Evolutionary conservation across 2,113 vertebrate genomes (phyloP), one percentile per base, ranked within the genome.

Genomic region (Geothlypis trichas): DNA sequence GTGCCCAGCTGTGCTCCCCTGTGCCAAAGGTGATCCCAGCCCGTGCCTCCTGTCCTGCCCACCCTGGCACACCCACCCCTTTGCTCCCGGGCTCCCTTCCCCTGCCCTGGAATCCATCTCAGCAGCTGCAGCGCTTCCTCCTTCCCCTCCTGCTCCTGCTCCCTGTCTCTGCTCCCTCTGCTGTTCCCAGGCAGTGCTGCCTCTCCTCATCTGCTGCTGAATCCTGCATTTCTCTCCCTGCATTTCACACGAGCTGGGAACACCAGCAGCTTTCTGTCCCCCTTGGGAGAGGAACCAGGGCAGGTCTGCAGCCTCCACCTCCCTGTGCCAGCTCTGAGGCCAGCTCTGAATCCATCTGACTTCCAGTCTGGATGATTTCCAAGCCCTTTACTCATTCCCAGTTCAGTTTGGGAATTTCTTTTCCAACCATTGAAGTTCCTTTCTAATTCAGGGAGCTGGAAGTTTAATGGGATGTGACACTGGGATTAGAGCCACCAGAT

Each of bases 161-260:
- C 20, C 68, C 61, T 14, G 12, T 28, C 84, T 31, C 46, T 77
- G 84, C 93, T 94, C 90, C 92, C 90, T 94, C 90, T 91, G 15
- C 74, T 47, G 93, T 84, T 63, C 57, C 81, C 65, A 2, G 6
- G 35, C 17, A 7, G 35, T 31, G 44, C 84, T 87, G 92, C 24
- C 51, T 79, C 39, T 93, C 63, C 39, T 9, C 33, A 66, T 28
- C 47, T 39, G 20, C 26, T 5, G 23, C 41, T 13, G 14, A 15
- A 20, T 15, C 7, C 28, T 19, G 0, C 11, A 3, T 69, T 41
- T 62, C 5, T 67, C 42, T 73, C 51, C 65, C 18, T 63, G 39
- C n/a, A 0, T 79, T 69, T 54, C 8, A 1, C 24, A 1, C 20
- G 3, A 16, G 4, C 1, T 52, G 51, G 68, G 41, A 52, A 18